These are phyloP conservation scores for Aramus guarauna DNA, from an alignment of 2,113 vertebrate genomes.

Conservation along the genomic window DNA sequence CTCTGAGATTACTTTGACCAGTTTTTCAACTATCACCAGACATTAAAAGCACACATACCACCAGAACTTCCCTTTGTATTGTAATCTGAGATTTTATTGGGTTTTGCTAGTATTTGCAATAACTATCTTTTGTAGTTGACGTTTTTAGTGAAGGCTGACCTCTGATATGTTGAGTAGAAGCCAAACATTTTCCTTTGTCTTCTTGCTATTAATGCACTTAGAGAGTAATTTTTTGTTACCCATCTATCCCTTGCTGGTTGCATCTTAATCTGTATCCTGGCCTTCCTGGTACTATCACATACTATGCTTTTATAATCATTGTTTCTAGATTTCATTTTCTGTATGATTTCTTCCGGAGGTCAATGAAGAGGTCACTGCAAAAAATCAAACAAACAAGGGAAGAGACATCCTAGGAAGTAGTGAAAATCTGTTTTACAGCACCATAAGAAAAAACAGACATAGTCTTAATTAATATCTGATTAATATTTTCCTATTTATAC, in stretches of 20 bases:
- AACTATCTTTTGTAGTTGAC: not conserved
- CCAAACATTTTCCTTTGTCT: not conserved
- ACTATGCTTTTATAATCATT: not conserved
- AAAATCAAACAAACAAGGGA: not conserved
- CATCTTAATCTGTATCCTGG: not conserved
- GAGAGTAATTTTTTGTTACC: not conserved
- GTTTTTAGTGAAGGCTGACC: not conserved
- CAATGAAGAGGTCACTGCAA: not conserved
- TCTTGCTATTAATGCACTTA: not conserved
- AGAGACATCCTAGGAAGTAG: not conserved
- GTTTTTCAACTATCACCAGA: not conserved
- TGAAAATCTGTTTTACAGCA: not conserved
- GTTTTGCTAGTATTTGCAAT: not conserved
- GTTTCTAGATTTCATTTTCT: not conserved
- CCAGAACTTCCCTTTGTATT: not conserved
- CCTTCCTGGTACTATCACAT: not conserved
- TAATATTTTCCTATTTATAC: not conserved
- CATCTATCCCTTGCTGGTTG: not conserved
- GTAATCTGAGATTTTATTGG: not conserved
- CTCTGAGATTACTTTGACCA: not conserved
- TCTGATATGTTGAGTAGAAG: not conserved
- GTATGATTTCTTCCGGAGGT: not conserved
- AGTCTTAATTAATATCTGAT: not conserved
- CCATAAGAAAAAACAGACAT: not conserved
- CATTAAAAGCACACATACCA: not conserved